Percentiles rank a stretch among this genome's conserved stretches.
Evolutionary conservation across 2,888 invertebrate genomes (phyloP).

Genomic region (Conchocele bisecta): DNA sequence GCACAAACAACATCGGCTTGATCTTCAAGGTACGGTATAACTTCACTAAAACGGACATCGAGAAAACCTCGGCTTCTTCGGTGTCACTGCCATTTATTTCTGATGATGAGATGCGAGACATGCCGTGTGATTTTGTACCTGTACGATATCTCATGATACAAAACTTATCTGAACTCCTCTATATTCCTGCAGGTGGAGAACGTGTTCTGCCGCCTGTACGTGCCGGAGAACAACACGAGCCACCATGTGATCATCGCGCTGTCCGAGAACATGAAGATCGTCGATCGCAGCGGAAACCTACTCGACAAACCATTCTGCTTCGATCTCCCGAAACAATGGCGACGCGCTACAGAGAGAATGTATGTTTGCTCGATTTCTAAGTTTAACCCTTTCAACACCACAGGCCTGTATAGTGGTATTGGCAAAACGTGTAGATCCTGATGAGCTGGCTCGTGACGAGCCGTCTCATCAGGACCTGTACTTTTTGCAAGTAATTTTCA

Average conservation of each 20-base stretch:
- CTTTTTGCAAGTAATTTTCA: too few relatives aligned
- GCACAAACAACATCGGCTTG: conserved; percentile 93
- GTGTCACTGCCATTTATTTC: background rate
- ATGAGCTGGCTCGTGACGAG: too few relatives aligned
- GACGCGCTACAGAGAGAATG: conserved; percentile 83
- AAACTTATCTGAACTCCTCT: too few relatives aligned
- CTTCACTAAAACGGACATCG: background rate
- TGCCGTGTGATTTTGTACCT: too few relatives aligned
- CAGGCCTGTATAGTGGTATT: too few relatives aligned
- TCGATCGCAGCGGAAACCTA: conserved; percentile 88
- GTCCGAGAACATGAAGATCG: conserved; percentile 93
- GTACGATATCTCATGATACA: too few relatives aligned
- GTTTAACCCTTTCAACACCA: too few relatives aligned
- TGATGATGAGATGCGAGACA: too few relatives aligned
- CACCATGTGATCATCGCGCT: conserved; percentile 91
- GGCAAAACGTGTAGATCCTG: too few relatives aligned
- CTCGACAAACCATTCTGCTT: conserved; percentile 73
- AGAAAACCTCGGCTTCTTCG: background rate
- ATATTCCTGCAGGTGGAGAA: conserved; percentile 89
- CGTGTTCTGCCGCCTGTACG: conserved; percentile 93
- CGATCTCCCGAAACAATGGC: conserved; percentile 83
- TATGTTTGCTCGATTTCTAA: conserved; percentile 73
- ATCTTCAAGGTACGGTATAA: conserved; percentile 91
- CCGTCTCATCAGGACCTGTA: too few relatives aligned
- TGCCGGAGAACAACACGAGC: conserved; percentile 96